Base-by-base conservation (phyloP, 2,113 vertebrate genomes). In the Sinocyclocheilus anophthalmus region DNA sequence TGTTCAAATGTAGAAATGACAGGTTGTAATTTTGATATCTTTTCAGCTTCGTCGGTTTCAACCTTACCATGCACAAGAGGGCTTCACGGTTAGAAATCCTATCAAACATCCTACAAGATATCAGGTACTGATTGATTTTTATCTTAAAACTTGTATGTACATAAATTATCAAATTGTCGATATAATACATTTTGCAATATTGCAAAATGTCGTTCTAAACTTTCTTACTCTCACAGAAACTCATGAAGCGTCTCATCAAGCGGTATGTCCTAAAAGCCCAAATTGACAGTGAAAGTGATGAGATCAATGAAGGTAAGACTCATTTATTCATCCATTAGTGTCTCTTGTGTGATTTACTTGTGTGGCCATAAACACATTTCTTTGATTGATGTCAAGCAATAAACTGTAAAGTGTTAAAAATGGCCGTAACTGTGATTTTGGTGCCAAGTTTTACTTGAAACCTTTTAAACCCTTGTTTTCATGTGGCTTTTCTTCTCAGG, bases 171-270 rank as follows among this genome's bases (percentile, higher is more conserved):
- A 33, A 33, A 33, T 33, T 33, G 30, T 33, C 30, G 2, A 33
- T 33, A 33, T 33, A 33, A 33, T 33, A 33, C 30, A 33, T 33
- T 33, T 33, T 33, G 30, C 30, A 33, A 33, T 33, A 42, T 42
- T 8, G 42, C 16, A 7, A 67, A 45, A 30, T 70, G n/a, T 84
- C n/a, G 18, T 67, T 76, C 55, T 10, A 18, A n/a, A 65, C 45
- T 3, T 22, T 57, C 61, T 39, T 50, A 26, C 16, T 55, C 7
- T n/a, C 18, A 7, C 45, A 90, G 89, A 90, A 89, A 76, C 82
- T 90, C 13, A 90, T 90, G 89, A 90, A 90, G 83, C 81, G 89
- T 8, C 88, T 90, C 55, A 89, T 90, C n/a, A 90, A 90, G 84
- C 63, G 89, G 10, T 90, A 89, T 5, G 89, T 90, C 26, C 84